A percentile compares a stretch with the other conserved stretches of the same genome.
These are phyloP conservation scores for Plebejus argus DNA, from an alignment of 2,888 invertebrate species.

Conservation along the genomic window DNA sequence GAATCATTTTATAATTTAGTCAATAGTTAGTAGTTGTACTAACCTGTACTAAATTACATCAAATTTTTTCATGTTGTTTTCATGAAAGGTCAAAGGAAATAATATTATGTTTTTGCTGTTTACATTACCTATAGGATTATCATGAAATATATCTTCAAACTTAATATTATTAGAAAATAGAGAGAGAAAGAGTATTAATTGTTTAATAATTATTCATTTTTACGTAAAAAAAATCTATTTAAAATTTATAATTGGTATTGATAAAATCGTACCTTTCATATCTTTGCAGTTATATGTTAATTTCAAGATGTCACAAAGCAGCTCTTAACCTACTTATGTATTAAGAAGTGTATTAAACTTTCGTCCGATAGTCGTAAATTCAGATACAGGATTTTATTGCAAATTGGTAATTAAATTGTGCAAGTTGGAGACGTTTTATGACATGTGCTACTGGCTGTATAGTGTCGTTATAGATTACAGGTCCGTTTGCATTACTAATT, in stretches of 20 bases:
- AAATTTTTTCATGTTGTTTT: too few relatives aligned
- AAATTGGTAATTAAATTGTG: slow-evolving; percentile 14
- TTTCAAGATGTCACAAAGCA: slow-evolving; percentile 3
- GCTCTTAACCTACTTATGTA: background rate
- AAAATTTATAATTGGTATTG: background rate
- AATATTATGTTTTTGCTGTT: too few relatives aligned
- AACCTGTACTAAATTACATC: too few relatives aligned
- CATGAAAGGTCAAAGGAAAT: too few relatives aligned
- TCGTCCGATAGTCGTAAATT: background rate
- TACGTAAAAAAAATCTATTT: too few relatives aligned
- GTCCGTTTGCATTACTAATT: background rate
- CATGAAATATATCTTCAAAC: too few relatives aligned
- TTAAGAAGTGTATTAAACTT: background rate
- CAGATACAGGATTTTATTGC: background rate
- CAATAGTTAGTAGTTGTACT: too few relatives aligned
- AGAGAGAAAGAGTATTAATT: too few relatives aligned
- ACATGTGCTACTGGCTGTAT: background rate
- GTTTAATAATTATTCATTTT: too few relatives aligned
- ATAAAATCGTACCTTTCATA: background rate
- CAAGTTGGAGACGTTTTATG: slow-evolving; percentile 1
- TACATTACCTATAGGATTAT: too few relatives aligned
- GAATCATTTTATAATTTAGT: too few relatives aligned
- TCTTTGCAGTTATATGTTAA: background rate
- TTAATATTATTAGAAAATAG: too few relatives aligned
- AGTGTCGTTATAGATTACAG: background rate